phyloP scores from a whole-genome alignment of 2,888 invertebrate species.

The Hylaea fasciaria region DNA sequence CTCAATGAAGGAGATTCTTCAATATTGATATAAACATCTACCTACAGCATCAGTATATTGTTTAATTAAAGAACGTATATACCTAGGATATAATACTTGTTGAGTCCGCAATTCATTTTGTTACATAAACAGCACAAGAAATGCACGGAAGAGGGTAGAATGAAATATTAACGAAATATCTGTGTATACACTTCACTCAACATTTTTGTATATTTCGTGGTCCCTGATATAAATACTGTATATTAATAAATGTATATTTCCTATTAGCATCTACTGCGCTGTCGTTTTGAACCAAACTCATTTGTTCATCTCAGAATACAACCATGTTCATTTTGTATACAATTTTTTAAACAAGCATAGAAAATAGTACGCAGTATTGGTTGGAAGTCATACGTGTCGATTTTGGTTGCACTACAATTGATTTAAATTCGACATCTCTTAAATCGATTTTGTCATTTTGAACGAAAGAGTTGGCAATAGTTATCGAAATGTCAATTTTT shows the following conservation, averaged over 20 bases:
- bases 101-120: constrained; percentile 6
- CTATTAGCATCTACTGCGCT: constrained; percentile 43
- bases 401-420: too few species aligned
- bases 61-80: neutral
- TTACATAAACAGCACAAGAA: constrained; percentile 31
- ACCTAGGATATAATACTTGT: neutral
- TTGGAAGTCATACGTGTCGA: too few species aligned
- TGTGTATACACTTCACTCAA: constrained; percentile 36
- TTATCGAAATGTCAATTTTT: too few species aligned
- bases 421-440: too few species aligned
- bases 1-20: constrained; percentile 38
- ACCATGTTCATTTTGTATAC: neutral
- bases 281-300: constrained; percentile 27
- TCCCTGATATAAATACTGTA: constrained; percentile 58
- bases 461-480: too few species aligned
- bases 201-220: constrained; percentile 51
- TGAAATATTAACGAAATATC: constrained; percentile 29
- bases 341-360: too few species aligned
- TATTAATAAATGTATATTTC: constrained; percentile 29
- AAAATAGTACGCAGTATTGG: too few species aligned
- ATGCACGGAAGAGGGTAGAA: constrained; percentile 25
- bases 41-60: too few species aligned
- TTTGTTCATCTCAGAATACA: neutral
- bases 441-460: too few species aligned
- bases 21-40: neutral